Evolutionary conservation across 2,113 vertebrate genomes (phyloP).

Genomic region (Cavia aperea): DNA sequence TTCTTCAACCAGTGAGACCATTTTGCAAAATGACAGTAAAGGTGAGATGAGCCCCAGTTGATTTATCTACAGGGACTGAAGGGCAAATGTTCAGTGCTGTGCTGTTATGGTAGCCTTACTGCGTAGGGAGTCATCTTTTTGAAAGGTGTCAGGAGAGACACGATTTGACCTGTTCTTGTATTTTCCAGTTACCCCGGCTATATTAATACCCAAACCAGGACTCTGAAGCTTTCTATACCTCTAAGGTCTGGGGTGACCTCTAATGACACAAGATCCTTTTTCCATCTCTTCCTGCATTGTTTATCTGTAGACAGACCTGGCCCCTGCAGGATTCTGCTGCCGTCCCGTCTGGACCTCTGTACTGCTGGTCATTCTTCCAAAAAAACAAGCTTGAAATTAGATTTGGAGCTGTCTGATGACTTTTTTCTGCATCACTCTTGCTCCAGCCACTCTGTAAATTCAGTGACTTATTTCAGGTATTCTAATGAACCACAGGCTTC

Average conservation of each 20-base stretch:
- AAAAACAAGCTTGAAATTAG: background rate
- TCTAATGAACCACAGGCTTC: fast-evolving
- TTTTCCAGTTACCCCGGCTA: background rate
- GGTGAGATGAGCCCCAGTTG: constrained; percentile 22
- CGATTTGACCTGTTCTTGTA: background rate
- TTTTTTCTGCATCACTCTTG: background rate
- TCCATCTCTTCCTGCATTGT: background rate
- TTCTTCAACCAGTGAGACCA: background rate
- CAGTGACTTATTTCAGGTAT: background rate
- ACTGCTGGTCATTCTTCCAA: background rate
- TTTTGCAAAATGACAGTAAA: background rate
- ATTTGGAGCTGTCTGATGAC: background rate
- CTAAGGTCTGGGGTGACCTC: too few relatives aligned
- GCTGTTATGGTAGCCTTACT: background rate
- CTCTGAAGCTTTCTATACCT: background rate
- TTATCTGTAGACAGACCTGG: background rate
- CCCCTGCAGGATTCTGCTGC: background rate
- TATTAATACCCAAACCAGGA: background rate
- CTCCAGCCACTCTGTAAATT: background rate
- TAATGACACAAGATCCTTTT: background rate
- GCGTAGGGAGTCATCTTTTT: background rate
- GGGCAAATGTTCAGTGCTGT: background rate
- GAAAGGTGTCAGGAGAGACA: background rate
- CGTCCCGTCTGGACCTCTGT: background rate
- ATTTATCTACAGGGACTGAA: background rate